Percentiles rank a stretch among this genome's conserved stretches.
These are phyloP conservation scores for Premnoplex brunnescens DNA, from an alignment of 2,797 vertebrate genomes.

Conservation along the genomic window DNA sequence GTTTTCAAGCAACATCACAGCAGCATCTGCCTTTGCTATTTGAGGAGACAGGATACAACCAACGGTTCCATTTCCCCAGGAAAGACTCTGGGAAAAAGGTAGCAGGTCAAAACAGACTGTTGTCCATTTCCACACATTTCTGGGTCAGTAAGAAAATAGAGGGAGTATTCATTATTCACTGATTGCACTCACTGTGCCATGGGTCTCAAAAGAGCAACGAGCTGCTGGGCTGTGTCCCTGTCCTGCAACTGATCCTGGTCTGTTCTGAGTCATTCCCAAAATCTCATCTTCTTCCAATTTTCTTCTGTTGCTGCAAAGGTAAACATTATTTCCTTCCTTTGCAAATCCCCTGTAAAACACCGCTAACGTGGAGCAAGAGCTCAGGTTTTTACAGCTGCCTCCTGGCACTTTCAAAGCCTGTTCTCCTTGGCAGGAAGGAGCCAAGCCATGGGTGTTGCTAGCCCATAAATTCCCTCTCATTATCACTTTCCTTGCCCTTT, in stretches of 20 bases:
- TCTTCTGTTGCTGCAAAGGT: not conserved
- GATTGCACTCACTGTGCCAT: not conserved
- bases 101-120: not conserved
- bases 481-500: not conserved
- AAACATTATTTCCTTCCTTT: not conserved
- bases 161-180: not conserved
- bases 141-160: not conserved
- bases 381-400: not conserved
- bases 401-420: not conserved
- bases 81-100: not conserved
- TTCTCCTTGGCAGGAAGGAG: fast-evolving
- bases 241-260: not conserved
- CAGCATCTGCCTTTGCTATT: not conserved
- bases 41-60: not conserved
- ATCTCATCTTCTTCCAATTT: not conserved
- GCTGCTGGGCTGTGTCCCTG: not conserved
- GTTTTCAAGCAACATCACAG: not conserved
- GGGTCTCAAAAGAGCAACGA: not conserved
- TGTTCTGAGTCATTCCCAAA: not conserved
- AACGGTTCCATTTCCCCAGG: not conserved
- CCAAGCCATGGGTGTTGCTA: not conserved
- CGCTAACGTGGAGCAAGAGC: not conserved
- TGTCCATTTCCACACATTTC: fast-evolving
- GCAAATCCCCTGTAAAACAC: not conserved
- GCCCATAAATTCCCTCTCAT: not conserved